A percentile compares a stretch with the other conserved stretches of the same genome.
phyloP scores from a whole-genome alignment of 2,888 invertebrate genomes.

The Ochropleura leucogaster region DNA sequence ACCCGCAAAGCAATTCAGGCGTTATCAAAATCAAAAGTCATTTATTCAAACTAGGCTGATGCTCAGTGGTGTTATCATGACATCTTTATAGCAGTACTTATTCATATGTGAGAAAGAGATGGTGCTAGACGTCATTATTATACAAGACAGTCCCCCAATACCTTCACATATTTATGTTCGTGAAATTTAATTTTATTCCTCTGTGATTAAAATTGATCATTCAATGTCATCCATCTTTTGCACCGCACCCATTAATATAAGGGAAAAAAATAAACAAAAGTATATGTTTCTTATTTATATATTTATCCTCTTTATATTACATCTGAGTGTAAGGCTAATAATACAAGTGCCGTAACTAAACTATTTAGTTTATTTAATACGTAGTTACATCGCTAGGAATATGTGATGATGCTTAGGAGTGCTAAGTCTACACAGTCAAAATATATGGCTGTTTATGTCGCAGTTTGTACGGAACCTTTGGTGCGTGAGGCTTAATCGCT shows the following conservation, averaged over 20 bases:
- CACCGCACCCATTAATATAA: neutral
- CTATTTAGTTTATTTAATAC: constrained; percentile 44
- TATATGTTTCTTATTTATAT: constrained; percentile 71
- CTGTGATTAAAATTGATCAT: neutral
- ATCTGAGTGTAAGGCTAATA: constrained; percentile 79
- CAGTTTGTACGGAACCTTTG: no score
- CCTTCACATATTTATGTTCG: neutral
- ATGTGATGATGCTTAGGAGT: constrained; percentile 50
- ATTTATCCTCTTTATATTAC: constrained; percentile 74
- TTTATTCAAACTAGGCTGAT: no score
- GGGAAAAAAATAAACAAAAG: constrained; percentile 25
- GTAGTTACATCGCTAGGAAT: constrained; percentile 54
- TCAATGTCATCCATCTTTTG: neutral
- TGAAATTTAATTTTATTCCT: constrained; percentile 2
- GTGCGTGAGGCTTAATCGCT: no score
- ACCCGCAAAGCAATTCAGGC: no score
- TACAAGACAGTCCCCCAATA: no score
- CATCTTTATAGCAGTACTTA: no score
- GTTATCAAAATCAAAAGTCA: no score
- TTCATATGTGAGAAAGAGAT: no score
- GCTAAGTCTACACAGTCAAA: neutral
- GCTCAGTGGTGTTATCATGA: no score
- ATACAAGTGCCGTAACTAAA: constrained; percentile 72
- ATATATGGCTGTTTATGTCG: no score
- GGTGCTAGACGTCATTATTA: no score